Base-by-base conservation (phyloP, 1,140 invertebrate species). In the Agrypnia vestita region DNA sequence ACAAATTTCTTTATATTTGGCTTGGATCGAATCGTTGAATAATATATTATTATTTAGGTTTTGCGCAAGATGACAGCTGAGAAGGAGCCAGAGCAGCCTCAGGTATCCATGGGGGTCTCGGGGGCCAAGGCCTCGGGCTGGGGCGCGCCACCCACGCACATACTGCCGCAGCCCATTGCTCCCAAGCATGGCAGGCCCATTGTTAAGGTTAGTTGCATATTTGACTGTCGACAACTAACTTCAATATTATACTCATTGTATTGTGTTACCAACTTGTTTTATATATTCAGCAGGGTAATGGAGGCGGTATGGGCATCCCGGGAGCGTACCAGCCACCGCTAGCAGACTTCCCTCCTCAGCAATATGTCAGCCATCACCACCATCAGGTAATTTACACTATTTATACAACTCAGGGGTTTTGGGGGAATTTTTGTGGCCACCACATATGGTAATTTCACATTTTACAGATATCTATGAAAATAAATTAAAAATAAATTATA, bases 21-120 rank as follows among this genome's bases (percentile, higher is more conserved):
- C n/a, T n/a, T n/a, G n/a, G n/a, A n/a, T n/a, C n/a, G n/a, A n/a
- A n/a, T n/a, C n/a, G n/a, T n/a, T n/a, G n/a, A n/a, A n/a, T n/a
- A n/a, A n/a, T n/a, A n/a, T n/a, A n/a, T n/a, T n/a, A n/a, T n/a
- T n/a, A 6, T 35, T 43, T 62, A 88, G 84, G 93, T 97, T 47
- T 91, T 98, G 84, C 92, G 96, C 44, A 98, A 97, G 89, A 97
- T 97, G 96, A 97, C 96, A 53, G 96, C 95, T 19, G 96, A 97
- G 83, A 96, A 96, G 86, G 94, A 95, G 82, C 89, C 87, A 43
- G 92, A 92, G 25, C 43, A 35, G 25, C 25, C 25, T 6, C 25
- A 35, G 25, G 25, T 35, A 6, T 35, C 55, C 4, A 7, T 82
- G 87, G 86, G 89, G 86, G 85, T 69, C 12, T 9, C 15, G 13